Percentiles rank a stretch among this genome's conserved stretches.
Evolutionary conservation across 2,113 vertebrate species (phyloP).

Genomic region (Climacteris rufus): DNA sequence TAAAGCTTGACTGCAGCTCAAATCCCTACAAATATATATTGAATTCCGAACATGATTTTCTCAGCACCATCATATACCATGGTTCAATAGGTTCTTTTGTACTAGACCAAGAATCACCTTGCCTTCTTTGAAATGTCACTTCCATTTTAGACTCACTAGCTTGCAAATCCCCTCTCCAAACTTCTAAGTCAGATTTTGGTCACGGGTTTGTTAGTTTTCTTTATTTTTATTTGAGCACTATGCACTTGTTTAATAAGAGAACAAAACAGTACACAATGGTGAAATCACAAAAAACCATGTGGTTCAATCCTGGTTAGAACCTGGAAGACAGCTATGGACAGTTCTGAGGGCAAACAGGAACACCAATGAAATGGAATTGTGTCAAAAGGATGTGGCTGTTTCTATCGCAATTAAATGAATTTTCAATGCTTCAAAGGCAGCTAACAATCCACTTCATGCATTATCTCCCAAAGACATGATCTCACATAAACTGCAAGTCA

Average conservation of each 20-base stretch:
- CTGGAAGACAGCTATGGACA: not conserved
- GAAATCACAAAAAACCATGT: not conserved
- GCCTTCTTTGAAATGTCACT: not conserved
- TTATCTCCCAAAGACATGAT: not conserved
- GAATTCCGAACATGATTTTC: not conserved
- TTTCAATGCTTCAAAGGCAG: not conserved
- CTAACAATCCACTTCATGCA: not conserved
- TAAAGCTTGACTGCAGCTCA: not conserved
- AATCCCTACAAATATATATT: not conserved
- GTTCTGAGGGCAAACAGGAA: not conserved
- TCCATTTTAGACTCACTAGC: not conserved
- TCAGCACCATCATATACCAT: not conserved
- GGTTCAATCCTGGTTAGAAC: not conserved
- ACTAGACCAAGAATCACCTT: not conserved
- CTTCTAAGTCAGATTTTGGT: not conserved
- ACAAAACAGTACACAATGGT: not conserved
- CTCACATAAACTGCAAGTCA: not conserved
- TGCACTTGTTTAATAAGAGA: rapidly evolving
- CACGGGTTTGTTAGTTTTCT: not conserved
- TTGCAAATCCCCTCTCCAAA: not conserved
- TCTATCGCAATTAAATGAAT: not conserved
- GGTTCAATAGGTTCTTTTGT: not conserved
- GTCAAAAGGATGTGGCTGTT: not conserved
- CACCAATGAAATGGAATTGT: not conserved
- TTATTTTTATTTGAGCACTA: not conserved